These are phyloP conservation scores for Carassius auratus DNA, from an alignment of 2,113 vertebrate genomes.

Conservation along the genomic window DNA sequence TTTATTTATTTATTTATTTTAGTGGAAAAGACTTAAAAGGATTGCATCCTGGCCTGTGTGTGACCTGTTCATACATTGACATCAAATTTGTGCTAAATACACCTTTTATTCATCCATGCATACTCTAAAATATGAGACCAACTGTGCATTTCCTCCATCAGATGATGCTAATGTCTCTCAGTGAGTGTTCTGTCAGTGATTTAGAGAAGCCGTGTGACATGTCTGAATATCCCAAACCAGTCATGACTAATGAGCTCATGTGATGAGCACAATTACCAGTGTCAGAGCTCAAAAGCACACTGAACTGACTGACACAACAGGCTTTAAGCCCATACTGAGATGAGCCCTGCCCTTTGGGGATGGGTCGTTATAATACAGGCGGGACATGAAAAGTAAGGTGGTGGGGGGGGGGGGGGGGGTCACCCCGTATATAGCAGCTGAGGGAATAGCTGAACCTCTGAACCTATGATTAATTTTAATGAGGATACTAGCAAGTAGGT, in stretches of 20 bases:
- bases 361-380: not conserved
- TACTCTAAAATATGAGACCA: not conserved
- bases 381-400: not conserved
- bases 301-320: slow-evolving; percentile 25
- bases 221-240: slow-evolving; percentile 9
- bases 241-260: slow-evolving; percentile 26
- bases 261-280: slow-evolving; percentile 28
- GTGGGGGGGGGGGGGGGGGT: not conserved
- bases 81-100: not conserved
- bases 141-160: not conserved
- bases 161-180: slow-evolving; percentile 2
- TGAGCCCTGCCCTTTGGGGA: slow-evolving; percentile 5
- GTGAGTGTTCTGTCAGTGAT: not conserved
- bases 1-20: too few species aligned
- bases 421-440: not conserved
- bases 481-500: slow-evolving; percentile 14
- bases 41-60: not conserved
- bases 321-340: not conserved
- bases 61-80: not conserved
- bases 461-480: slow-evolving; percentile 22
- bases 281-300: slow-evolving; percentile 19
- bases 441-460: slow-evolving; percentile 30
- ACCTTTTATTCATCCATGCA: not conserved
- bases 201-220: slow-evolving; percentile 4
- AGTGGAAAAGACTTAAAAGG: not conserved